These are phyloP conservation scores for Thaumetopoea pityocampa DNA, from an alignment of 1,140 invertebrate genomes.

Conservation along the genomic window DNA sequence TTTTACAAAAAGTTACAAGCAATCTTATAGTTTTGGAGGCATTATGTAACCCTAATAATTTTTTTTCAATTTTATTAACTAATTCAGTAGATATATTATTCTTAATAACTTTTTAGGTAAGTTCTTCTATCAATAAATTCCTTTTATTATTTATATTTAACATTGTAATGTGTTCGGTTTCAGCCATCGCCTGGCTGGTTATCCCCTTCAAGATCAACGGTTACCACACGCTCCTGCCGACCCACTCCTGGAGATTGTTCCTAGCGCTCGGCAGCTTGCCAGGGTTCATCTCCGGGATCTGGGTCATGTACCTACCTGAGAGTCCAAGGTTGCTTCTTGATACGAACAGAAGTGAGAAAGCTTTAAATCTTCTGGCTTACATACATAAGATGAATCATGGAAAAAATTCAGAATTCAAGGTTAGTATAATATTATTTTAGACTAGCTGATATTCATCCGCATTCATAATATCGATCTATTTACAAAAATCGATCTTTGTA, in stretches of 20 bases:
- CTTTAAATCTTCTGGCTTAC: constrained; percentile 77
- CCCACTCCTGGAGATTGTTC: constrained; percentile 81
- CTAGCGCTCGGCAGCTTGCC: constrained; percentile 77
- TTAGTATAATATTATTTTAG: constrained; percentile 12
- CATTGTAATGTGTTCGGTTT: constrained; percentile 16
- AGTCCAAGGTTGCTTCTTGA: constrained; percentile 85
- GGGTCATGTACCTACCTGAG: constrained; percentile 81
- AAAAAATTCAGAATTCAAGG: constrained; percentile 43
- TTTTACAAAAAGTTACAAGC: too few species aligned
- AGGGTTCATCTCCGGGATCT: constrained; percentile 74
- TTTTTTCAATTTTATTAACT: too few species aligned
- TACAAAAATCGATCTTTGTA: too few species aligned
- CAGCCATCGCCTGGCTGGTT: constrained; percentile 80
- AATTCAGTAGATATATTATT: too few species aligned
- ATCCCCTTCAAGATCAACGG: constrained; percentile 76
- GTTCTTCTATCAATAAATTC: too few species aligned
- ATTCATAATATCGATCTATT: too few species aligned
- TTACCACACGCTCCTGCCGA: constrained; percentile 48
- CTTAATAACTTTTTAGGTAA: too few species aligned
- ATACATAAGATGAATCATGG: constrained; percentile 80
- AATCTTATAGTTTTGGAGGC: too few species aligned
- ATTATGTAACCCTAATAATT: too few species aligned
- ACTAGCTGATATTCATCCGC: too few species aligned
- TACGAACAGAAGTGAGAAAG: constrained; percentile 77
- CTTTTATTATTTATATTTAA: too few species aligned